Percentiles rank a stretch among this genome's conserved stretches.
Conservation (phyloP, 2,797 vertebrate genomes). For the Coilia nasus region DNA sequence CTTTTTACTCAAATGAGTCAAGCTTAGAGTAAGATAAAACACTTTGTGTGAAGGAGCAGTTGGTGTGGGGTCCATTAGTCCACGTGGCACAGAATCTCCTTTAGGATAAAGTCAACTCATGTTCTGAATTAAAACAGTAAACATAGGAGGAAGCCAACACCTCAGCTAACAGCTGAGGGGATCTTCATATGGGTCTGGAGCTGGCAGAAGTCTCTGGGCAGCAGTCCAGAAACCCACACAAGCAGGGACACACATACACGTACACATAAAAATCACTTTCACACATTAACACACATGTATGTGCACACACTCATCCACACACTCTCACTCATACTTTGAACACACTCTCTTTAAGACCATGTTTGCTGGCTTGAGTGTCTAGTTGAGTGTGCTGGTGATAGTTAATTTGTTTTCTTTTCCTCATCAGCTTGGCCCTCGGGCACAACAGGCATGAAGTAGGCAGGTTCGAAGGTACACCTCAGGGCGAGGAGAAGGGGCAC, state of each 20-base stretch:
- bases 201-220: not conserved
- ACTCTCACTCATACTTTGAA: not conserved
- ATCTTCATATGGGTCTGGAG: not conserved
- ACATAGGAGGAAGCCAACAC: not conserved
- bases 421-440: constrained; percentile 52
- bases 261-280: not conserved
- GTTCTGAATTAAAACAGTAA: not conserved
- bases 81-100: constrained; percentile 57
- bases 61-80: constrained; percentile 73
- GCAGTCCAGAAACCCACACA: not conserved
- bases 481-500: constrained; percentile 79
- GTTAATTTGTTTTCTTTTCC: constrained; percentile 78
- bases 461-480: constrained; percentile 77
- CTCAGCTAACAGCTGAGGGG: not conserved
- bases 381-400: constrained; percentile 6
- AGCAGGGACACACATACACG: not conserved
- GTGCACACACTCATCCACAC: not conserved
- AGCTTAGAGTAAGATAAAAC: not conserved
- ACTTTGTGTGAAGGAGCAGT: not conserved
- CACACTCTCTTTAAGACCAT: not conserved
- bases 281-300: not conserved
- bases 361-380: not conserved
- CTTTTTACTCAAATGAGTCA: not conserved
- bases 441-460: constrained; percentile 79
- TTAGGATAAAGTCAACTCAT: not conserved